phyloP scores from a whole-genome alignment of 2,888 invertebrate species.

The Sinodicranocentrus sp. region DNA sequence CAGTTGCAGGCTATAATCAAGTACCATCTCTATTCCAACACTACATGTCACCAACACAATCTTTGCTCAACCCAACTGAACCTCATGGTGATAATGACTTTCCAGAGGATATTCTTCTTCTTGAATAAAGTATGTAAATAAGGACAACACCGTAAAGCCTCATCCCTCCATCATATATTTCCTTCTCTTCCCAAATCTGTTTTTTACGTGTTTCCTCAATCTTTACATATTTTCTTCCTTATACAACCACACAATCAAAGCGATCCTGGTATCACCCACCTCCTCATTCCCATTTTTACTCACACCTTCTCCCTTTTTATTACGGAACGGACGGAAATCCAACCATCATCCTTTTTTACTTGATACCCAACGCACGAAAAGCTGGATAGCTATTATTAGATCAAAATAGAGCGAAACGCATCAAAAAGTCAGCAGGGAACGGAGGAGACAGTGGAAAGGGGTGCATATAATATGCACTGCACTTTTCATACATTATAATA shows the following conservation, averaged over 20 bases:
- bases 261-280: constrained; percentile 1
- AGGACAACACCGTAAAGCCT: constrained; percentile 27
- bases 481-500: not conserved
- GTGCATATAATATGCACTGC: constrained; percentile 59
- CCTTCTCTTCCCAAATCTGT: constrained; percentile 35
- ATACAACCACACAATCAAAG: constrained; percentile 47
- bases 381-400: constrained; percentile 57
- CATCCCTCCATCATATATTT: constrained; percentile 18
- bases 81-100: constrained; percentile 9
- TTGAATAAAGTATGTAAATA: constrained; percentile 46
- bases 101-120: too few species aligned
- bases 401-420: constrained; percentile 54
- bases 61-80: not conserved
- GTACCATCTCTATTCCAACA: not conserved
- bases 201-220: constrained; percentile 26
- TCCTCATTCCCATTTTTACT: not conserved
- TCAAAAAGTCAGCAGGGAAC: constrained; percentile 58
- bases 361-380: constrained; percentile 35
- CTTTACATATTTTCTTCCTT: constrained; percentile 41
- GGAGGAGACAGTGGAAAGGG: constrained; percentile 36
- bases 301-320: constrained; percentile 11
- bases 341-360: constrained; percentile 21
- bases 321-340: constrained; percentile 19
- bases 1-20: not conserved
- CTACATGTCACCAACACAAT: constrained; percentile 15